A percentile compares a stretch with the other conserved stretches of the same genome.
phyloP scores from a whole-genome alignment of 2,797 vertebrate genomes.

The Hybognathus amarus region DNA sequence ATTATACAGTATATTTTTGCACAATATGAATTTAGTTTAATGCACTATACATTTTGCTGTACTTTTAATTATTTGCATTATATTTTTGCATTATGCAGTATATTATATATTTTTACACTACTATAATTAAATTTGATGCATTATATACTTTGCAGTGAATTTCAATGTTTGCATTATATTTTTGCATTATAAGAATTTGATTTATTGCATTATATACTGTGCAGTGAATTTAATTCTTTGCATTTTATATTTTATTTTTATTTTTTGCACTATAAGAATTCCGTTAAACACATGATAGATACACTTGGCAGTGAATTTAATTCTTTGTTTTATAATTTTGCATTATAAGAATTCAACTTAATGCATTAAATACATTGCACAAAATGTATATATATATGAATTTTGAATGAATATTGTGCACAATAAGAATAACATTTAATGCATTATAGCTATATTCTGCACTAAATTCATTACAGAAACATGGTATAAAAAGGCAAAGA shows the following conservation, averaged over 20 bases:
- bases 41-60: no score
- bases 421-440: background rate
- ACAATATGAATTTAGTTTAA: background rate
- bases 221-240: no score
- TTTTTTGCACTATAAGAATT: no score
- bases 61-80: background rate
- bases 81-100: no score
- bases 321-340: no score
- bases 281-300: no score
- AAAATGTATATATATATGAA: background rate
- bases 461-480: background rate
- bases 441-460: background rate
- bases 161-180: no score
- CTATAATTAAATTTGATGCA: background rate
- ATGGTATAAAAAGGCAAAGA: background rate
- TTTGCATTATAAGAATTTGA: background rate
- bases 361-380: background rate
- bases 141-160: background rate
- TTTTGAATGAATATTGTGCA: background rate
- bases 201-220: background rate
- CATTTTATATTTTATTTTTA: no score
- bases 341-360: no score
- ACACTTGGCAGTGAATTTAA: no score
- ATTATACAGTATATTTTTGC: background rate
- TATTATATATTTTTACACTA: background rate